phyloP scores from a whole-genome alignment of 2,888 invertebrate genomes.

The Papilio gigon region DNA sequence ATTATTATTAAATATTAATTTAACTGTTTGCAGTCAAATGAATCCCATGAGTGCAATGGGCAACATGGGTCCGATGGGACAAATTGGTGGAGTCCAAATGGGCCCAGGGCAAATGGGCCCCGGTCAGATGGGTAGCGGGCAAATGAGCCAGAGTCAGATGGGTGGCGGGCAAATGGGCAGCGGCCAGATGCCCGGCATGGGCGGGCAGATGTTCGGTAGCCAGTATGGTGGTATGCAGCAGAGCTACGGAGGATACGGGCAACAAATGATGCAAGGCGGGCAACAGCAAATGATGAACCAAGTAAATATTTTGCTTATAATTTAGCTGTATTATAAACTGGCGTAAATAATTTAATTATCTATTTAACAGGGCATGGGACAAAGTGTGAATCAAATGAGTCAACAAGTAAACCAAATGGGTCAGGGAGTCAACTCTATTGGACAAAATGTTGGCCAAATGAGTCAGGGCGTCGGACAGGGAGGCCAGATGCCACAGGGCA shows the following conservation, averaged over 20 bases:
- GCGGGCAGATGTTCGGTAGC: conserved; percentile 82
- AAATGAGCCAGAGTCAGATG: conserved; percentile 76
- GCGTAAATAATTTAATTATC: conserved; percentile 7
- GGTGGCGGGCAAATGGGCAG: conserved; percentile 70
- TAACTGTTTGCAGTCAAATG: conserved; percentile 68
- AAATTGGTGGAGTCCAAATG: conserved; percentile 67
- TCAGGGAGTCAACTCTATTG: conserved; percentile 73
- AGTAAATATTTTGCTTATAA: conserved; percentile 51
- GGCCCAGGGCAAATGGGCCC: conserved; percentile 70
- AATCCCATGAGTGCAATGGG: conserved; percentile 75
- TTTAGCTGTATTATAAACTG: not conserved
- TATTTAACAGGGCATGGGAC: conserved; percentile 70
- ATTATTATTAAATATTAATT: not conserved
- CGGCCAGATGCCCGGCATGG: conserved; percentile 76
- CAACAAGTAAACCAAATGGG: conserved; percentile 79
- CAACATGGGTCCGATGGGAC: conserved; percentile 74
- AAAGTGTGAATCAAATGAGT: conserved; percentile 77
- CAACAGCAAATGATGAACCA: conserved; percentile 81
- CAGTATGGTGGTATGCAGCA: conserved; percentile 86
- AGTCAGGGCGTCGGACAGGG: conserved; percentile 76
- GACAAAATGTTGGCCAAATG: conserved; percentile 77
- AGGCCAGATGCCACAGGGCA: conserved; percentile 72
- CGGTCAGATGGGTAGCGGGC: conserved; percentile 66
- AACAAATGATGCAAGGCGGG: conserved; percentile 80
- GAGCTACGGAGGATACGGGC: conserved; percentile 72